phyloP scores from a whole-genome alignment of 2,888 invertebrate genomes.

The Nymphalis polychloros region DNA sequence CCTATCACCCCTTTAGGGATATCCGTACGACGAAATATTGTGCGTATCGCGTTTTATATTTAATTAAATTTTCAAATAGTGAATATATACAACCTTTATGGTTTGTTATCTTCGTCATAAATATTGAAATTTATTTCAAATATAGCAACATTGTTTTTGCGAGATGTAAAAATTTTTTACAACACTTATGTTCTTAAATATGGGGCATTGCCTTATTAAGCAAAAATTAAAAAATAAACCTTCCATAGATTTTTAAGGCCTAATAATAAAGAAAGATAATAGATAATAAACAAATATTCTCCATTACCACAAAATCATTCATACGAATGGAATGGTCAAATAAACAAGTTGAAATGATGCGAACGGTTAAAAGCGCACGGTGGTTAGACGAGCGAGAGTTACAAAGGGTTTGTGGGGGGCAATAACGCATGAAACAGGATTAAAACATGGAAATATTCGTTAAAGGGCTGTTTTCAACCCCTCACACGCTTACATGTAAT shows the following conservation, averaged over 20 bases:
- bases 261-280: too few species aligned
- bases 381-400: constrained; percentile 49
- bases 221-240: background rate
- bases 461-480: constrained; percentile 63
- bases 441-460: constrained; percentile 76
- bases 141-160: too few species aligned
- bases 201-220: too few species aligned
- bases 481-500: constrained; percentile 63
- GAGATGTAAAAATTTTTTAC: too few species aligned
- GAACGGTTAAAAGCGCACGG: constrained; percentile 45
- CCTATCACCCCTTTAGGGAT: constrained; percentile 49
- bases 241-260: too few species aligned
- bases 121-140: too few species aligned
- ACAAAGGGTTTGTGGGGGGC: constrained; percentile 66
- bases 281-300: constrained; percentile 7
- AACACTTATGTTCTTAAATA: too few species aligned
- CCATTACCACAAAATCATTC: constrained; percentile 27
- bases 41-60: constrained; percentile 38
- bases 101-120: too few species aligned
- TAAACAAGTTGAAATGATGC: constrained; percentile 27
- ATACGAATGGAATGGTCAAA: constrained; percentile 37
- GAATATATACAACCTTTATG: too few species aligned
- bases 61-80: background rate
- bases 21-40: constrained; percentile 48
- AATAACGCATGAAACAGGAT: constrained; percentile 81